Percentiles rank a stretch among this genome's conserved stretches.
These are phyloP conservation scores for Rhopalosiphum maidis DNA, from an alignment of 1,140 invertebrate species.

Conservation along the genomic window DNA sequence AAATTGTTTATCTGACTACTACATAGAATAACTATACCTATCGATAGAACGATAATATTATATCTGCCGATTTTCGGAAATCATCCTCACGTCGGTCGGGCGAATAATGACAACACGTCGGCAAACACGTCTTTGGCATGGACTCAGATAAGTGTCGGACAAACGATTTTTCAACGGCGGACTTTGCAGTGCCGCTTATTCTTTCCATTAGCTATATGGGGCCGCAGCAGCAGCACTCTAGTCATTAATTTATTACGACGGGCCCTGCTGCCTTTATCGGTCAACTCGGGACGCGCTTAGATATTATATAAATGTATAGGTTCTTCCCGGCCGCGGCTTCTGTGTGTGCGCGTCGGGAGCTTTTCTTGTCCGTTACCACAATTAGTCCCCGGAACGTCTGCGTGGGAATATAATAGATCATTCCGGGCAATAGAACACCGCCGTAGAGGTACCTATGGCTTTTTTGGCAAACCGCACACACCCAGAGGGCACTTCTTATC, in stretches of 20 bases:
- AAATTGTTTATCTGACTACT: not conserved
- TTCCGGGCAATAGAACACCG: not conserved
- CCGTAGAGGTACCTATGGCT: not conserved
- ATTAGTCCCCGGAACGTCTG: constrained; percentile 7
- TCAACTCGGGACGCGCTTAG: not conserved
- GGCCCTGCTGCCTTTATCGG: constrained; percentile 15
- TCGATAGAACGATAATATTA: not conserved
- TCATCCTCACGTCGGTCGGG: not conserved
- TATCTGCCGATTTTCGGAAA: not conserved
- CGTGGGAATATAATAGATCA: constrained; percentile 31
- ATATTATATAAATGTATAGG: not conserved
- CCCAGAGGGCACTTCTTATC: not conserved
- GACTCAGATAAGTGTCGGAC: not conserved
- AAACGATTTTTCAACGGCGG: constrained; percentile 21
- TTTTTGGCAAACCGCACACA: not conserved
- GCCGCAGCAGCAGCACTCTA: not conserved
- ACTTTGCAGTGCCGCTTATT: not conserved
- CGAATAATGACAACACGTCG: not conserved
- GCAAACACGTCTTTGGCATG: not conserved
- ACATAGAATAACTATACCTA: not conserved
- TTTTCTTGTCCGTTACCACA: constrained; percentile 9
- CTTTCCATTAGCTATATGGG: constrained; percentile 11
- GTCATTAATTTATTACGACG: constrained; percentile 44
- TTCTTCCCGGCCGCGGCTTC: not conserved
- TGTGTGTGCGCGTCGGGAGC: not conserved